A percentile compares a stretch with the other conserved stretches of the same genome.
Conservation (phyloP, 1,140 invertebrate species). For the Dendrolimus kikuchii region DNA sequence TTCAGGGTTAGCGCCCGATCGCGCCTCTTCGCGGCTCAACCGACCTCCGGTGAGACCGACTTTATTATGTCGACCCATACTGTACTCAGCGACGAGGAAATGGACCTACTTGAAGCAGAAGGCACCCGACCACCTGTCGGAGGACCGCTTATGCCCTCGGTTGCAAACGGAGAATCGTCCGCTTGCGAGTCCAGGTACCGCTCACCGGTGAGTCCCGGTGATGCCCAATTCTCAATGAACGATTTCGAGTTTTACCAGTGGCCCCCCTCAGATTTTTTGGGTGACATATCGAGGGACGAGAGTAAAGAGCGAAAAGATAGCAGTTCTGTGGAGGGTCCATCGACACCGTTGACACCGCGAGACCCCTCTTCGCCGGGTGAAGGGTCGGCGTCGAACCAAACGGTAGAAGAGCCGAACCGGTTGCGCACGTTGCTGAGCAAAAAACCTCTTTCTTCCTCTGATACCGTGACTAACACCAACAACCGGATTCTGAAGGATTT, state of each 20-base stretch:
- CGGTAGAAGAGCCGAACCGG: constrained; percentile 75
- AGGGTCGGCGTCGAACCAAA: constrained; percentile 22
- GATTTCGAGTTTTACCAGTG: constrained; percentile 76
- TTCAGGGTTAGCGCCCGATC: constrained; percentile 91
- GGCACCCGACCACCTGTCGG: constrained; percentile 63
- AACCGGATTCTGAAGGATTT: constrained; percentile 82
- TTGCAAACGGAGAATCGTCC: constrained; percentile 74
- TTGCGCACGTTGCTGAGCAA: constrained; percentile 79
- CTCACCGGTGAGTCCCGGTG: constrained; percentile 43
- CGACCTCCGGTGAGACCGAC: constrained; percentile 80
- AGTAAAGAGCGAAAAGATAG: constrained; percentile 49
- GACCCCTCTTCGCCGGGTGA: constrained; percentile 53
- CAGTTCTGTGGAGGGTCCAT: constrained; percentile 33
- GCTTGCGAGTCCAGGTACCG: constrained; percentile 36
- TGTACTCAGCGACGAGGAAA: constrained; percentile 76
- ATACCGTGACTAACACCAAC: constrained; percentile 43
- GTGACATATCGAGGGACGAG: constrained; percentile 44
- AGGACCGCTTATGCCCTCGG: constrained; percentile 78
- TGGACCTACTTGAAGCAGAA: constrained; percentile 55
- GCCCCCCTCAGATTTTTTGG: constrained; percentile 34
- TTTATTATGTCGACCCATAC: constrained; percentile 95
- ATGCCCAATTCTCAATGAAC: constrained; percentile 46
- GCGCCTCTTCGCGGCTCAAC: constrained; percentile 84
- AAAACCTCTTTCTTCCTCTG: constrained; percentile 52
- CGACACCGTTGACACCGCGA: constrained; percentile 67